Conservation (phyloP, 2,113 vertebrate genomes). For the Periophthalmodon schlosseri region DNA sequence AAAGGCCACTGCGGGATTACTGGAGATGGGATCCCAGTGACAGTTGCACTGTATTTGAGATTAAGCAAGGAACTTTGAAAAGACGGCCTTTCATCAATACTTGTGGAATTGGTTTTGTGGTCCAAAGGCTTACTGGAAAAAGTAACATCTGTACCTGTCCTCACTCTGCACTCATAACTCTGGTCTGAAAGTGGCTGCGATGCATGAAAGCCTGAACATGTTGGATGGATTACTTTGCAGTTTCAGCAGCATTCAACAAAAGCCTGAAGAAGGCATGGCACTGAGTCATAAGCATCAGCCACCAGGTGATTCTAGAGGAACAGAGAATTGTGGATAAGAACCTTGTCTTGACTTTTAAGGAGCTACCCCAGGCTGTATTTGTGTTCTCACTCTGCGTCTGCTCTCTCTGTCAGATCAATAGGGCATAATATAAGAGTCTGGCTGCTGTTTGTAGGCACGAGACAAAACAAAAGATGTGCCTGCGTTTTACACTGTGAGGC, state of each 20-base stretch:
- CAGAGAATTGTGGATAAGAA: constrained; percentile 66
- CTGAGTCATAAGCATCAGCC: constrained; percentile 72
- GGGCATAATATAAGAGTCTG: constrained; percentile 43
- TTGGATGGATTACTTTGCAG: constrained; percentile 27
- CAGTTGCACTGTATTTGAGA: constrained; percentile 55
- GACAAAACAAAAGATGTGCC: constrained; percentile 48
- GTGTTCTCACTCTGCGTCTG: constrained; percentile 59
- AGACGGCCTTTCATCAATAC: constrained; percentile 38
- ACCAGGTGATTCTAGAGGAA: constrained; percentile 69
- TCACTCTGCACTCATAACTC: constrained; percentile 3
- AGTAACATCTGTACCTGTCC: constrained; percentile 15
- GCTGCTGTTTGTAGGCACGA: constrained; percentile 42
- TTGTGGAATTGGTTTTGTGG: constrained; percentile 30
- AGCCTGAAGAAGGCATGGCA: constrained; percentile 45
- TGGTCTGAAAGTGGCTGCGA: background rate
- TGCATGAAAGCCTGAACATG: constrained; percentile 11
- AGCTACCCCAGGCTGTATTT: constrained; percentile 69
- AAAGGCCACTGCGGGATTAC: constrained; percentile 72
- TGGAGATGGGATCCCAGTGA: constrained; percentile 63
- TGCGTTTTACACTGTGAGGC: constrained; percentile 27
- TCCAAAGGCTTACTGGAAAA: constrained; percentile 28
- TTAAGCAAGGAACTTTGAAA: constrained; percentile 38
- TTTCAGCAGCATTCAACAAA: constrained; percentile 33
- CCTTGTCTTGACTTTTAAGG: constrained; percentile 69
- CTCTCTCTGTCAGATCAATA: constrained; percentile 67